A percentile compares a stretch with the other conserved stretches of the same genome.
Evolutionary conservation across 2,888 invertebrate species (phyloP).

Genomic region (Disparrhopalites patrizii): DNA sequence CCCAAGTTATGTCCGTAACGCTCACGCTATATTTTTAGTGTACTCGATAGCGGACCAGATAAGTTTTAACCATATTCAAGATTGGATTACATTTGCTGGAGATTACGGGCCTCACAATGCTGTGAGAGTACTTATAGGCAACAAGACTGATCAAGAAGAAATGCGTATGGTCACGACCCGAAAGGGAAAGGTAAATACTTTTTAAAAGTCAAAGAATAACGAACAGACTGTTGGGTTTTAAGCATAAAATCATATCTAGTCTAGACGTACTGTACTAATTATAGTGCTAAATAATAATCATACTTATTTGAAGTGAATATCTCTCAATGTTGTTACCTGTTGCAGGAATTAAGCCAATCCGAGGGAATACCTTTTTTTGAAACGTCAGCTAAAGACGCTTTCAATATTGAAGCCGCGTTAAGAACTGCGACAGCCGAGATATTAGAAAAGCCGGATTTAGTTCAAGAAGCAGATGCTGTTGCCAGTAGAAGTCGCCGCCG

Average conservation of each 20-base stretch:
- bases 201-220: no score
- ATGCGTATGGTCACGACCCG: constrained; percentile 35
- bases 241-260: no score
- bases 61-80: constrained; percentile 35
- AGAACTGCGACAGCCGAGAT: constrained; percentile 49
- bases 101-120: constrained; percentile 34
- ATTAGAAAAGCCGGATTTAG: constrained; percentile 41
- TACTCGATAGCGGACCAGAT: constrained; percentile 40
- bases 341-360: constrained; percentile 22
- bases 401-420: constrained; percentile 84
- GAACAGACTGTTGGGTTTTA: no score
- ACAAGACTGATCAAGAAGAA: constrained; percentile 40
- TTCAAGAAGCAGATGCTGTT: constrained; percentile 34
- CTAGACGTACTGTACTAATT: no score
- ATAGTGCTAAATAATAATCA: no score
- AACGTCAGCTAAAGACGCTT: constrained; percentile 86
- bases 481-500: constrained; percentile 14
- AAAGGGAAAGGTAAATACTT: constrained; percentile 36
- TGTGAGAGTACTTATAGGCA: constrained; percentile 40
- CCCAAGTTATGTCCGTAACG: constrained; percentile 44
- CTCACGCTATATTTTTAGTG: constrained; percentile 41
- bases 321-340: constrained; percentile 1
- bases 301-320: no score
- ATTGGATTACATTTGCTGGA: constrained; percentile 42
- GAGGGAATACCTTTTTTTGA: constrained; percentile 74